Evolutionary conservation across 64 coral and sea anemone species (phyloP), one percentile per base, ranked within the genome.

Genomic region (Pachyseris speciosa): DNA sequence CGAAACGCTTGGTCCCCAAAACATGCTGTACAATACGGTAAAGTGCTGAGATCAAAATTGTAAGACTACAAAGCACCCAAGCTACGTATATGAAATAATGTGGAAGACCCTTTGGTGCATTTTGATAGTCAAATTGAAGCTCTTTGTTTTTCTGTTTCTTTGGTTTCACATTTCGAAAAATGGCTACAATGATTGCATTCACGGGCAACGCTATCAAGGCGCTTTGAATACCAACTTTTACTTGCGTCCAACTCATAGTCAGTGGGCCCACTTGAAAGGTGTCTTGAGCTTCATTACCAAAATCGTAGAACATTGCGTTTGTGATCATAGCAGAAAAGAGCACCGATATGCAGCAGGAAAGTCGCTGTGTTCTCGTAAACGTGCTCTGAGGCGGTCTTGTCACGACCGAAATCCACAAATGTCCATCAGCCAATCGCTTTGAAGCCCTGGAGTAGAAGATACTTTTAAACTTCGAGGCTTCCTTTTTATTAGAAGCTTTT

Each of bases 161-260:
- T 64, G 77, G 72, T 74, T 89, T 96, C 13, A 96, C 83, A 37
- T 93, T 96, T 74, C 92, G 87, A 39, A 96, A 96, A 72, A 96
- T 88, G 13, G 69, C 44, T 11, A 89, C 84, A 22, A 96, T 74
- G 20, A 96, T 78, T 7, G 85, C 88, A n/a, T 92, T 96, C 16
- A 96, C 90, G 1, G 94, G 94, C 37, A 93, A 38, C n/a, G 79
- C 89, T 65, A 96, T 92, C 50, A 96, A 33, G 10, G 84, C 91
- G 68, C 94, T 96, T 87, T 92, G 94, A 29, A 96, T 92, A 69
- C 94, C 94, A 71, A 92, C 93, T 71, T 93, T 96, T 9, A 96
- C 92, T 89, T 92, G 88, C 33, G 69, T 93, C 89, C 89, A 93
- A 20, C 94, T 96, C 83, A 96, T 85, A 28, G 69, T 75, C 16